Conservation (phyloP, 2,113 vertebrate genomes). For the Istiophorus platypterus region DNA sequence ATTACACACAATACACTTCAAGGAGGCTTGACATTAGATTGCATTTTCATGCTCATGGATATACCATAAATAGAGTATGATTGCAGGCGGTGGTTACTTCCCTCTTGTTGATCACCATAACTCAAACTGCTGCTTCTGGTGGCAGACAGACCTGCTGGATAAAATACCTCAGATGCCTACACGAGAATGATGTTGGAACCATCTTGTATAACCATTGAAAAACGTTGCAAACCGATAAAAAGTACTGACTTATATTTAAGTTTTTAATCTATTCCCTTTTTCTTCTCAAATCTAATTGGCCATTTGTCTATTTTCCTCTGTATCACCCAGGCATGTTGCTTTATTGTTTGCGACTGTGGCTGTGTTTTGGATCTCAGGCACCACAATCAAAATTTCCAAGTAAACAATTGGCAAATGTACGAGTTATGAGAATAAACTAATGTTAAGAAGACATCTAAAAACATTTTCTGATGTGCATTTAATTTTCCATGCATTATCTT, state of each 20-base stretch:
- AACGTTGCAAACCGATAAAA: not conserved
- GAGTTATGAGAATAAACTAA: not conserved
- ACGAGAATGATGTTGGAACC: not conserved
- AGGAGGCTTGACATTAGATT: constrained; percentile 3
- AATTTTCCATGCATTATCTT: not conserved
- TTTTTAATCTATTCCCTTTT: not conserved
- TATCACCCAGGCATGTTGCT: not conserved
- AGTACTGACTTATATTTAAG: not conserved
- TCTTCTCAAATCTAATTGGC: not conserved
- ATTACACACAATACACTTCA: constrained; percentile 19
- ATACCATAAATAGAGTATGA: not conserved
- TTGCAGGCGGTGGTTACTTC: not conserved
- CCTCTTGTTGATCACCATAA: not conserved
- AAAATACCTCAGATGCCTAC: not conserved
- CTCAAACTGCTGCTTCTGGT: constrained; percentile 9
- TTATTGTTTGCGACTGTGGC: too few relatives aligned
- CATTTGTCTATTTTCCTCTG: not conserved
- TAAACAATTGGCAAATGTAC: not conserved
- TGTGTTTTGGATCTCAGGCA: too few relatives aligned
- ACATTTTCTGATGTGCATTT: not conserved
- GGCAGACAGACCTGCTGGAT: not conserved
- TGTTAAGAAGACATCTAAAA: not conserved
- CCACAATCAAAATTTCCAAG: not conserved
- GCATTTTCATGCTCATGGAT: not conserved
- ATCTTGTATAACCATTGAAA: not conserved